Evolutionary conservation across 2,113 vertebrate genomes (phyloP).

Genomic region (Struthidea cinerea): DNA sequence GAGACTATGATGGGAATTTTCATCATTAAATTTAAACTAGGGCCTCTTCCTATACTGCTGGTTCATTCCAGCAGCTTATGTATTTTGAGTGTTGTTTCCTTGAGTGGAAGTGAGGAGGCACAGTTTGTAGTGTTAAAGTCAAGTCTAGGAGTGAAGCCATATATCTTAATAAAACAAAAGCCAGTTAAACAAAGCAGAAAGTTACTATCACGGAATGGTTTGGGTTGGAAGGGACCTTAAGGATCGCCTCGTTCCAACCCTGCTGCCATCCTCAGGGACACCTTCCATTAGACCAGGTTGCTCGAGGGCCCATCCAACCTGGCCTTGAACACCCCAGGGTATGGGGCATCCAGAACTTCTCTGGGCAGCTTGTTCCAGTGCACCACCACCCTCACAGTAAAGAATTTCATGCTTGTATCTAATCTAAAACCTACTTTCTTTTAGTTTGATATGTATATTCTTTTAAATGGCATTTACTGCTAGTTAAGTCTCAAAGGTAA

Average conservation of each 20-base stretch:
- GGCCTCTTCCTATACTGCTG: neutral
- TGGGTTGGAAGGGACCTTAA: neutral
- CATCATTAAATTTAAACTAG: neutral
- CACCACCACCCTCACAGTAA: neutral
- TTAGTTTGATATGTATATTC: neutral
- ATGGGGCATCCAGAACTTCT: neutral
- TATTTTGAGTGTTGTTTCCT: neutral
- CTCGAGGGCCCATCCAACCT: neutral
- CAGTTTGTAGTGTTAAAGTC: neutral
- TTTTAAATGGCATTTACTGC: neutral
- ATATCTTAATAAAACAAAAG: neutral
- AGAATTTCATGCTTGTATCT: neutral
- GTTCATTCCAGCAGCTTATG: neutral
- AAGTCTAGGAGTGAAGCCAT: neutral
- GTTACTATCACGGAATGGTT: neutral
- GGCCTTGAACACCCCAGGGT: neutral
- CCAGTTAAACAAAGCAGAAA: neutral
- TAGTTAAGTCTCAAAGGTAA: neutral
- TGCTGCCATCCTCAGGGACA: too few species aligned
- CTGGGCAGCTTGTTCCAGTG: neutral
- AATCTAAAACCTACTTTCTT: neutral
- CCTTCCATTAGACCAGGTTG: neutral
- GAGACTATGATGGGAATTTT: neutral
- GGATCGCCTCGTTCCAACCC: accelerated
- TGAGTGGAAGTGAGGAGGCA: neutral